Evolutionary conservation across 2,113 vertebrate genomes (phyloP).

Genomic region (Heterochromis multidens): DNA sequence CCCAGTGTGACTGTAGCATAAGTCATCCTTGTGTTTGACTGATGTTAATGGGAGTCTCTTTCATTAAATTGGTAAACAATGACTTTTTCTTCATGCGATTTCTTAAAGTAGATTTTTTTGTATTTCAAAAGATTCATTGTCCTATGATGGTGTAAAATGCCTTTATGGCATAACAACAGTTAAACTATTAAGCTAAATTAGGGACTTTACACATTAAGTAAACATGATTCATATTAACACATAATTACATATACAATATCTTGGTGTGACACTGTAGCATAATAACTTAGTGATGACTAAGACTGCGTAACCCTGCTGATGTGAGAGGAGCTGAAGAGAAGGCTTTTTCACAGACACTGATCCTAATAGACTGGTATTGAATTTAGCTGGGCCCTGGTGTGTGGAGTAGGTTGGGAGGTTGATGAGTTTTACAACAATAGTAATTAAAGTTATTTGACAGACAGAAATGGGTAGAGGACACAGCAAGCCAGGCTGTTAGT

Average conservation of each 20-base stretch:
- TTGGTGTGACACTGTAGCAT: background rate
- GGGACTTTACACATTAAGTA: background rate
- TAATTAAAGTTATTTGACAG: constrained; percentile 61
- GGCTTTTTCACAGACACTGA: background rate
- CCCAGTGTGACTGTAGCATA: background rate
- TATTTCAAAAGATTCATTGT: background rate
- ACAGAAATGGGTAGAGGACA: constrained; percentile 7
- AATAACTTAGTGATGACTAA: background rate
- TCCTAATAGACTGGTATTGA: background rate
- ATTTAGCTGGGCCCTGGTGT: background rate
- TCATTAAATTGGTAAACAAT: background rate
- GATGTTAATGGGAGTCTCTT: background rate
- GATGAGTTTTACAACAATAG: constrained; percentile 47
- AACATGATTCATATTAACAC: background rate
- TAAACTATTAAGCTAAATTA: background rate
- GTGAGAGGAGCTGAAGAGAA: background rate
- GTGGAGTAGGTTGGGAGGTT: constrained; percentile 2
- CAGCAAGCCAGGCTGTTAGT: background rate
- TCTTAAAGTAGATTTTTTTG: background rate
- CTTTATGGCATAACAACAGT: background rate
- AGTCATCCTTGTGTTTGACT: background rate
- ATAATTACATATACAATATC: background rate
- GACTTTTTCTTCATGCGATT: background rate
- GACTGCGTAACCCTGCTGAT: background rate
- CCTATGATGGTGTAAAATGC: background rate